Evolutionary conservation across 1,140 invertebrate genomes (phyloP).

Genomic region (Drosophila persimilis): DNA sequence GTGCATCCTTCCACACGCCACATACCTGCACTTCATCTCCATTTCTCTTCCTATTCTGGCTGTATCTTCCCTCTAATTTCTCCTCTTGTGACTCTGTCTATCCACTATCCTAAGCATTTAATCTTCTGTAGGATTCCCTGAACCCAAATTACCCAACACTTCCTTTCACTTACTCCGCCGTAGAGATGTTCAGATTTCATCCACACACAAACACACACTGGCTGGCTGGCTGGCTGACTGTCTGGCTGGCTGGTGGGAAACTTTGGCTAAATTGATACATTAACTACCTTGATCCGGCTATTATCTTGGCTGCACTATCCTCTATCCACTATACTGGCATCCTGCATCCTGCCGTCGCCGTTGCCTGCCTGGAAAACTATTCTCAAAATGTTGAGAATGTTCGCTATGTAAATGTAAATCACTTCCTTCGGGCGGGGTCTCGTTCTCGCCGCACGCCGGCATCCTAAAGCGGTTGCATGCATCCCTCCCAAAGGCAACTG

Average conservation of each 20-base stretch:
- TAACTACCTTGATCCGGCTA: slow-evolving; percentile 79
- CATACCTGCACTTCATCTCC: too few species aligned
- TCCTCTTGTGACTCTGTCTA: not conserved
- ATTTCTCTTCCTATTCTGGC: not conserved
- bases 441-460: slow-evolving; percentile 9
- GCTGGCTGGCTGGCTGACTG: not conserved
- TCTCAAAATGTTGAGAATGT: slow-evolving; percentile 73
- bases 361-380: slow-evolving; percentile 54
- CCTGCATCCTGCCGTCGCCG: not conserved
- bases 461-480: not conserved
- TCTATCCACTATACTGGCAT: not conserved
- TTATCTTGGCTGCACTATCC: slow-evolving; percentile 44
- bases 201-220: slow-evolving; percentile 19
- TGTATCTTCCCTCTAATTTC: not conserved
- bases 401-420: slow-evolving; percentile 77
- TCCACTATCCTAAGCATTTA: slow-evolving; percentile 21
- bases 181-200: slow-evolving; percentile 23
- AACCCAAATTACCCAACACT: slow-evolving; percentile 50
- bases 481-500: slow-evolving; percentile 42
- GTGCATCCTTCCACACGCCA: too few species aligned
- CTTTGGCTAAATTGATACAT: slow-evolving; percentile 70
- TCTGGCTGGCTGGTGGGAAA: not conserved
- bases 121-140: slow-evolving; percentile 27
- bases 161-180: slow-evolving; percentile 45
- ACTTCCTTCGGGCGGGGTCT: slow-evolving; percentile 56